A percentile compares a stretch with the other conserved stretches of the same genome.
These are phyloP conservation scores for Leucophenga montana DNA, from an alignment of 2,888 invertebrate genomes.

Conservation along the genomic window DNA sequence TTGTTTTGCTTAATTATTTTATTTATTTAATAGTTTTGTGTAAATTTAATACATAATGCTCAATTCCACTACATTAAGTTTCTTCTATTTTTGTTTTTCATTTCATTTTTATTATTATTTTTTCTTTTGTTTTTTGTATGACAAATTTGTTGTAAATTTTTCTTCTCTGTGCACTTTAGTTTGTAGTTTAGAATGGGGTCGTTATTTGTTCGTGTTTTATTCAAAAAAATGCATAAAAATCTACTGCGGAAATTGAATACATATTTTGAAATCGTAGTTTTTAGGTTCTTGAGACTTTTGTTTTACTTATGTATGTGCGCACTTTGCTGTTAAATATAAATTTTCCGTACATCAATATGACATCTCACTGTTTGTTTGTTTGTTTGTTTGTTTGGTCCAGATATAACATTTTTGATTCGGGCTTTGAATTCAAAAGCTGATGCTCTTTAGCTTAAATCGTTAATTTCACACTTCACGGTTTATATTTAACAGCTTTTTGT, in stretches of 20 bases:
- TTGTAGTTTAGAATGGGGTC: conserved; percentile 21
- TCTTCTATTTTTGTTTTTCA: conserved; percentile 14
- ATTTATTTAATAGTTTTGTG: conserved; percentile 27
- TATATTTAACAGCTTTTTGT: neutral
- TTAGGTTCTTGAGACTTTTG: conserved; percentile 19
- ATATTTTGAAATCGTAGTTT: conserved; percentile 38
- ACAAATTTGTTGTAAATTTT: neutral
- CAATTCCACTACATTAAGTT: conserved; percentile 55
- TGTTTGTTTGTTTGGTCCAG: neutral
- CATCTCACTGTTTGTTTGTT: neutral
- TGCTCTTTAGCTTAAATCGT: too few species aligned
- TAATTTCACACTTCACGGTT: neutral
- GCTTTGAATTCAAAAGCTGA: too few species aligned
- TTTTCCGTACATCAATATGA: neutral
- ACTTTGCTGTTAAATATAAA: conserved; percentile 29
- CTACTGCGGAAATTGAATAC: conserved; percentile 21
- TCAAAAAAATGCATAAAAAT: conserved; percentile 13
- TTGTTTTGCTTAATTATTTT: too few species aligned
- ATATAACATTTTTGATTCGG: too few species aligned
- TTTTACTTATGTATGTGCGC: conserved; percentile 32
- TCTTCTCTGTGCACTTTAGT: conserved; percentile 28
- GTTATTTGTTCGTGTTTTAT: neutral
- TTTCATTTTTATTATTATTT: conserved; percentile 26
- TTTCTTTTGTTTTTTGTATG: neutral
- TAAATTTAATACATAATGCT: conserved; percentile 46